Evolutionary conservation across 2,797 vertebrate species (phyloP).

Genomic region (Danio jaintianensis): DNA sequence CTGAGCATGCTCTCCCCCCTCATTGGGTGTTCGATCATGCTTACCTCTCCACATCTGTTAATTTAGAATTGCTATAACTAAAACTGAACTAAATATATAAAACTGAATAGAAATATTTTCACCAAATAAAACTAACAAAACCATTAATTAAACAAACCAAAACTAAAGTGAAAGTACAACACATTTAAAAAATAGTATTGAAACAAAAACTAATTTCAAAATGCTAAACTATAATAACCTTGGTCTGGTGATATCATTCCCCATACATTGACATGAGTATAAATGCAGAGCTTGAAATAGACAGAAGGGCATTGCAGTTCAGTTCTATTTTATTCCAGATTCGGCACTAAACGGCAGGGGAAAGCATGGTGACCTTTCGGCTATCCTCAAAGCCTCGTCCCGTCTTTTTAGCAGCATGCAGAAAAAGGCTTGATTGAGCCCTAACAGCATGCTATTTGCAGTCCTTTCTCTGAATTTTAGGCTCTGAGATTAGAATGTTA

Average conservation of each 20-base stretch:
- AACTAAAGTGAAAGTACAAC: too few species aligned
- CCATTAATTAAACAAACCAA: too few species aligned
- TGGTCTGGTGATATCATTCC: neutral
- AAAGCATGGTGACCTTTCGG: constrained; percentile 42
- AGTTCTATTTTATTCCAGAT: neutral
- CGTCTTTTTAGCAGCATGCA: constrained; percentile 32
- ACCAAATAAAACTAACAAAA: too few species aligned
- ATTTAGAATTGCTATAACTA: too few species aligned
- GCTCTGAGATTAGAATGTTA: constrained; percentile 37
- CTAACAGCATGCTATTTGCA: constrained; percentile 56
- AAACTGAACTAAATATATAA: too few species aligned
- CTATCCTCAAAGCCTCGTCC: constrained; percentile 21
- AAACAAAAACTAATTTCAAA: too few species aligned
- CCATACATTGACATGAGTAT: neutral
- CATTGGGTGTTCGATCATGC: too few species aligned
- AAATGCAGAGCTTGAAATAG: neutral
- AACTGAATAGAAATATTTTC: too few species aligned
- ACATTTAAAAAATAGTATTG: too few species aligned
- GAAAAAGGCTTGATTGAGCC: constrained; percentile 40
- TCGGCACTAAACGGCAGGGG: neutral
- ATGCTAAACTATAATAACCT: too few species aligned
- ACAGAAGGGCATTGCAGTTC: constrained; percentile 13
- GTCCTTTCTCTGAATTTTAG: constrained; percentile 31
- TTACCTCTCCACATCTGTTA: too few species aligned
- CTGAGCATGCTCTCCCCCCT: too few species aligned